Evolutionary conservation across 2,888 invertebrate genomes (phyloP), one percentile per base, ranked within the genome.

Genomic region (Plutella xylostella): DNA sequence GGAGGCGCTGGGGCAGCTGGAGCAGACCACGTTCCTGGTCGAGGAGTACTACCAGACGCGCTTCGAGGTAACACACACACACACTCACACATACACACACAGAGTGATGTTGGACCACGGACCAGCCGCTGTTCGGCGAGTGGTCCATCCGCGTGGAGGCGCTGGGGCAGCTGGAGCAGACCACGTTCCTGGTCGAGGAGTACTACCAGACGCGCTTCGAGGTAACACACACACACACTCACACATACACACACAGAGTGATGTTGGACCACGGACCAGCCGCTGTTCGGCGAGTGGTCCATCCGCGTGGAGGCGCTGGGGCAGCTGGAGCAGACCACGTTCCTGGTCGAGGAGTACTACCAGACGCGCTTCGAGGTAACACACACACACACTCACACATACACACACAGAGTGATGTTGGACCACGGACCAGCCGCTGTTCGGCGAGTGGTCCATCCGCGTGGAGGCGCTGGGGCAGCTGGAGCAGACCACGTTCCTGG

Each of bases 41-140:
- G 96, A 97, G 68, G 97, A 97, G 80, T 97, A 96, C 76, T 97
- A 96, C 72, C 96, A 96, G 72, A 96, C 96, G 0, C 86, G 96
- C 56, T 97, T 94, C 67, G 97, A 97, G 85, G 91, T 91, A 34
- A n/a, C n/a, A n/a, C n/a, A n/a, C n/a, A n/a, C n/a, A n/a, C n/a
- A n/a, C n/a, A n/a, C n/a, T n/a, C n/a, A n/a, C n/a, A n/a, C n/a
- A n/a, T n/a, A n/a, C n/a, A n/a, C n/a, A n/a, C n/a, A n/a, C n/a
- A n/a, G n/a, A n/a, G n/a, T n/a, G n/a, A n/a, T n/a, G n/a, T n/a
- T n/a, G n/a, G n/a, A n/a, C n/a, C n/a, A n/a, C 97, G 0, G 94
- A 96, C 71, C 96, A 96, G 67, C 96, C 97, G 0, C 88, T 92
- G 37, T 97, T 90, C 70, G 98, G 97, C 6, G 92, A 93, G 63